Base-by-base conservation (phyloP, 2,113 vertebrate species). In the Orthonyx spaldingii region DNA sequence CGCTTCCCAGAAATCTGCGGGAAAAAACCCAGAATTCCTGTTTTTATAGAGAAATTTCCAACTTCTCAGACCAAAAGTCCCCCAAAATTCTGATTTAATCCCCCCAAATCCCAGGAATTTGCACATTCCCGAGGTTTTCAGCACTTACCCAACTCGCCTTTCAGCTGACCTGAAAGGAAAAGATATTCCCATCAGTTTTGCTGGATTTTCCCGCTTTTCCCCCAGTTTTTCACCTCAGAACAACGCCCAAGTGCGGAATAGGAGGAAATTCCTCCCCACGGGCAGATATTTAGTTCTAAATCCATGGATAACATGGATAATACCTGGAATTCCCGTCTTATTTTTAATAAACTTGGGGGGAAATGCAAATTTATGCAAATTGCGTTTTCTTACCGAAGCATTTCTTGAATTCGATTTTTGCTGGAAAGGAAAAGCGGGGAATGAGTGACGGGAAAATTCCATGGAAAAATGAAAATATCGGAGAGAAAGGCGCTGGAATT, bases 281-380 rank as follows among this genome's bases (percentile, higher is more conserved):
- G 14, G 19, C 1, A 4, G 26, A 11, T 28, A 30, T 37, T 69
- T 69, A 42, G 32, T 32, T n/a, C 15, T 33, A 5, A 44, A 64
- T 35, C 49, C 60, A 23, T 8, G 76, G 32, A 28, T 13, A 42
- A 53, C 1, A 1, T 5, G 47, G 24, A 27, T 50, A 41, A 41
- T 16, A 10, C 32, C 1, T 0, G 1, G 27, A 50, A 42, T 64
- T 53, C 37, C 30, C 2, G 1, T 4, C 33, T n/a, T 42, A 2
- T 27, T 28, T n/a, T 53, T 12, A 16, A 20, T 27, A 12, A 50
- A 27, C 39, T 56, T 1, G 11, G 11, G 24, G 24, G 6, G 8
- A 50, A 63, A 44, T 21, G 57, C 2, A 18, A 9, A 61, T 61
- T 41, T 20, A 41, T 1, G 20, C 39, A 35, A 79, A 53, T 53